Conservation (phyloP, 2,797 vertebrate genomes). For the Sebastes glaucus region DNA sequence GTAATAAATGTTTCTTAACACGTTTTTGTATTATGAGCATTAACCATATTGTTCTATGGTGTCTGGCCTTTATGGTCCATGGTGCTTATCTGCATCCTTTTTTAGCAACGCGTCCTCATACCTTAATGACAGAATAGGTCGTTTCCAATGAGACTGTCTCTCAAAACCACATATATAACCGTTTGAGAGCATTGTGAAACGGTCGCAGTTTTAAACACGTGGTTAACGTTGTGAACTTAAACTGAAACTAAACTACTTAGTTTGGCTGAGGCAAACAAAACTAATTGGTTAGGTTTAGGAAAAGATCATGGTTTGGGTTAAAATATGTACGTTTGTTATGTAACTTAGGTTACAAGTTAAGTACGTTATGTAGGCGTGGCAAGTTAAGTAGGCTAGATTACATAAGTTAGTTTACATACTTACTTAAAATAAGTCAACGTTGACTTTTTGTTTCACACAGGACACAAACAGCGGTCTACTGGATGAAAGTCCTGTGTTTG, state of each 20-base stretch:
- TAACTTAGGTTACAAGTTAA: neutral
- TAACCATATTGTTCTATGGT: neutral
- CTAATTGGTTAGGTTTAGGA: neutral
- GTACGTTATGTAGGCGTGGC: neutral
- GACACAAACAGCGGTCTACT: neutral
- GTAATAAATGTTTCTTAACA: neutral
- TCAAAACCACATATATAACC: neutral
- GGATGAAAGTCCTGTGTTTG: neutral
- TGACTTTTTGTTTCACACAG: neutral
- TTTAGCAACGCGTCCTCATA: neutral
- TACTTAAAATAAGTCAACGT: neutral
- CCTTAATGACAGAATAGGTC: neutral
- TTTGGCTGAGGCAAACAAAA: neutral
- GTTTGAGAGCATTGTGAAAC: neutral
- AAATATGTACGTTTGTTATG: neutral
- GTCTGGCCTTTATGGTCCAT: neutral
- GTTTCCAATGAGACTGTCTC: neutral
- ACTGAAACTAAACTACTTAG: neutral
- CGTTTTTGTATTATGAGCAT: neutral
- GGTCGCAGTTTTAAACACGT: neutral
- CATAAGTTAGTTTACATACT: neutral
- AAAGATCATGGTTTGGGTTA: neutral
- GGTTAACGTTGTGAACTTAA: neutral
- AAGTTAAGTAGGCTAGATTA: neutral
- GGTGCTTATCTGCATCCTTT: neutral